phyloP scores from a whole-genome alignment of 1,140 invertebrate species.

The Magallana gigas region DNA sequence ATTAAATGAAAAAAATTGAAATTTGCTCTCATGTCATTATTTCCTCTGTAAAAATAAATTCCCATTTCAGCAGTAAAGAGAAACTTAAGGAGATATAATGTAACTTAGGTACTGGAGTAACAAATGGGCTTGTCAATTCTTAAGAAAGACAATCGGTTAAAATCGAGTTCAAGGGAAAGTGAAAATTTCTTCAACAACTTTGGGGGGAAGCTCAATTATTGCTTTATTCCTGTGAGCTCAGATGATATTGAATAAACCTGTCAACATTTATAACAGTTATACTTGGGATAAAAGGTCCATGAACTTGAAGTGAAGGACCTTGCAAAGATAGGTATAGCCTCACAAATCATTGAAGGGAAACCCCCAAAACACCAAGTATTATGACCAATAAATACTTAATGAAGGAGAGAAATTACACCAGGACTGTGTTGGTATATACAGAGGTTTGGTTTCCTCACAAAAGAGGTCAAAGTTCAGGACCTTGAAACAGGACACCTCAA shows the following conservation, averaged over 20 bases:
- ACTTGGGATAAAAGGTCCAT: not conserved
- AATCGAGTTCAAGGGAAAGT: not conserved
- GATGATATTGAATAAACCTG: constrained; percentile 13
- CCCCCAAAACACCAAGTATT: not conserved
- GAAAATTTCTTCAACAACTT: not conserved
- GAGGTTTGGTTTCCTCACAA: not conserved
- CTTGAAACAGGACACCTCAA: not conserved
- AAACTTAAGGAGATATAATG: not conserved
- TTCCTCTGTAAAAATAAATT: not conserved
- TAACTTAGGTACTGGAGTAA: not conserved
- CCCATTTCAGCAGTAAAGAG: not conserved
- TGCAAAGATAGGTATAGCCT: not conserved
- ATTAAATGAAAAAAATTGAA: too few species aligned
- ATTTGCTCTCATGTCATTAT: too few species aligned
- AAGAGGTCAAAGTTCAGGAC: not conserved
- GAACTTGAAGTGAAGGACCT: not conserved
- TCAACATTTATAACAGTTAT: constrained; percentile 15
- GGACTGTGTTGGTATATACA: not conserved
- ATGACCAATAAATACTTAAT: not conserved
- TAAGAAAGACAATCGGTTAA: not conserved
- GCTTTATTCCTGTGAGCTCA: not conserved
- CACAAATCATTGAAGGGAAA: not conserved
- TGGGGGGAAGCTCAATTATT: not conserved
- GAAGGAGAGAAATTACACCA: not conserved
- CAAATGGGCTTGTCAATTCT: not conserved